phyloP scores from a whole-genome alignment of 2,797 vertebrate species.

The Muscicapa comitata region DNA sequence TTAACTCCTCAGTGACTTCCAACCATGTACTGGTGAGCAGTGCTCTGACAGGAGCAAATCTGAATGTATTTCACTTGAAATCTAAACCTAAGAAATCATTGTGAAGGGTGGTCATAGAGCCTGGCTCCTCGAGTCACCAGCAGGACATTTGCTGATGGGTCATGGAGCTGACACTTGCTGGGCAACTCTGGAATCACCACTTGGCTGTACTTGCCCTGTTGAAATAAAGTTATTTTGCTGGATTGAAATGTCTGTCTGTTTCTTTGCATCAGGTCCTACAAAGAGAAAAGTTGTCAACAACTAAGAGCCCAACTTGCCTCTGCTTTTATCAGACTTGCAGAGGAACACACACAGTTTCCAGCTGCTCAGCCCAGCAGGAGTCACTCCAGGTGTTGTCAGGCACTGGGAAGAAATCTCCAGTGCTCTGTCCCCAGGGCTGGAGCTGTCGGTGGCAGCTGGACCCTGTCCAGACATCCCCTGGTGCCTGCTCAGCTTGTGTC shows the following conservation, averaged over 20 bases:
- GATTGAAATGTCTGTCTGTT: background rate
- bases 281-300: background rate
- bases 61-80: conserved; percentile 3
- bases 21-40: background rate
- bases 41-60: background rate
- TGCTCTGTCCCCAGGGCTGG: background rate
- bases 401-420: background rate
- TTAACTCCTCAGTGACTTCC: background rate
- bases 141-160: background rate
- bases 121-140: background rate
- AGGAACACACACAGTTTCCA: background rate
- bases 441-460: background rate
- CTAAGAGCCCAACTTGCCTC: background rate
- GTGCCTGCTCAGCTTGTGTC: background rate
- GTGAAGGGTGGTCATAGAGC: background rate
- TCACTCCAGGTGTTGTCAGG: background rate
- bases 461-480: background rate
- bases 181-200: background rate
- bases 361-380: background rate
- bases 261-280: background rate
- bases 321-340: background rate
- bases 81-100: background rate
- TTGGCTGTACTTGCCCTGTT: background rate
- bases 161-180: background rate
- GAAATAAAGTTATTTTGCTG: conserved; percentile 26